These are phyloP conservation scores for Zoanthus gigantus DNA, from an alignment of 92 coral and sea anemone species.

Conservation along the genomic window DNA sequence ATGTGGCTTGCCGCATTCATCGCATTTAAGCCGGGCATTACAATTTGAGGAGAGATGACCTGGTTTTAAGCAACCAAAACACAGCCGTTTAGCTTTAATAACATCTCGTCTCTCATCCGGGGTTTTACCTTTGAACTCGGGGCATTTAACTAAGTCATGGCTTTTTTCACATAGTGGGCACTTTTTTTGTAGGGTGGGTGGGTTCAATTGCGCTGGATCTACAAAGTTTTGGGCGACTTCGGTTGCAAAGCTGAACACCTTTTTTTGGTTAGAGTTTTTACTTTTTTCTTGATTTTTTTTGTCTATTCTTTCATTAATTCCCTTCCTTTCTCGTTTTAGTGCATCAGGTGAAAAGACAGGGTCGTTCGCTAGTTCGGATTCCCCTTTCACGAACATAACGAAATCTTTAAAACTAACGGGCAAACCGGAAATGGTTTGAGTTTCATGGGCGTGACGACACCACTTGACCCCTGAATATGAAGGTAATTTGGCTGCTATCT, in stretches of 20 bases:
- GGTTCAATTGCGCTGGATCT: not conserved
- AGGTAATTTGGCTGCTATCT: slow-evolving; percentile 47
- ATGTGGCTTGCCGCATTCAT: not conserved
- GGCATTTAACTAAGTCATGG: not conserved
- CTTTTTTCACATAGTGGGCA: not conserved
- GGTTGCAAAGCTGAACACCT: slow-evolving; percentile 2
- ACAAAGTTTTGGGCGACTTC: not conserved
- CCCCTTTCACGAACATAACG: slow-evolving; percentile 50
- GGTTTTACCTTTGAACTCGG: not conserved
- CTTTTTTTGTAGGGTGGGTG: no score
- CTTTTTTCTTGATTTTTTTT: no score
- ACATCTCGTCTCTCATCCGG: not conserved
- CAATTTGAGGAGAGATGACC: not conserved
- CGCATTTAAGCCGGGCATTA: not conserved
- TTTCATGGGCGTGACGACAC: slow-evolving; percentile 19
- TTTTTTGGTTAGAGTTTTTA: no score
- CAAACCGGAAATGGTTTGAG: not conserved
- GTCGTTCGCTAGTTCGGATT: slow-evolving; percentile 60
- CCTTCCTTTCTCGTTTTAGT: no score
- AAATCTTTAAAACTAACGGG: slow-evolving; percentile 28
- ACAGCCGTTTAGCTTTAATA: not conserved
- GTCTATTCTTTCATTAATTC: no score
- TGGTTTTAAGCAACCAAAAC: not conserved
- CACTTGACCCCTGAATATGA: not conserved
- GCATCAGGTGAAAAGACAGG: slow-evolving; percentile 30